phyloP scores from a whole-genome alignment of 1,140 invertebrate species.

The Pachyrhynchus sulphureomaculatus region DNA sequence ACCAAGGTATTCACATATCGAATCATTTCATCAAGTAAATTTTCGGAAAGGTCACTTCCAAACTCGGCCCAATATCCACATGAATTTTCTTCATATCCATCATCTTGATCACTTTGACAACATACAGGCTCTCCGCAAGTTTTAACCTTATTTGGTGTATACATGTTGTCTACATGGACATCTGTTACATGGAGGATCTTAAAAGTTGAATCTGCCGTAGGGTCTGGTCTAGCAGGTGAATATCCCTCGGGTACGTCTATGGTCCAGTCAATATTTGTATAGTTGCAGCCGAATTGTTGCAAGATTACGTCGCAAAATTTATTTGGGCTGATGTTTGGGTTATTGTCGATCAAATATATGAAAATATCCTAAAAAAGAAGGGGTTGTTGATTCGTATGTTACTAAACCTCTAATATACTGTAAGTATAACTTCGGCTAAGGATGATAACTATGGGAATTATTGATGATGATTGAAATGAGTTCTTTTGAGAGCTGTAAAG shows the following conservation, averaged over 20 bases:
- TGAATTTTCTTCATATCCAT: slow-evolving; percentile 54
- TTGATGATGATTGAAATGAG: too few relatives aligned
- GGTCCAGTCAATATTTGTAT: slow-evolving; percentile 56
- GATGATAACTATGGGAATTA: too few relatives aligned
- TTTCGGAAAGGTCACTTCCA: slow-evolving; percentile 62
- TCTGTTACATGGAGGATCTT: slow-evolving; percentile 77
- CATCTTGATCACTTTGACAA: slow-evolving; percentile 61
- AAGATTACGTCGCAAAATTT: slow-evolving; percentile 59
- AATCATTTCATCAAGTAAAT: slow-evolving; percentile 30
- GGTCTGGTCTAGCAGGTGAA: slow-evolving; percentile 12
- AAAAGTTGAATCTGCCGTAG: neutral
- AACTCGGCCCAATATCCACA: slow-evolving; percentile 82
- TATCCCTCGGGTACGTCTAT: slow-evolving; percentile 53
- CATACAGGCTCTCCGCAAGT: slow-evolving; percentile 76
- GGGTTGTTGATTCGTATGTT: neutral
- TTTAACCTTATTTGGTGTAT: slow-evolving; percentile 65
- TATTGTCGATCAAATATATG: slow-evolving; percentile 54
- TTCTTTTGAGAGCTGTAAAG: too few relatives aligned
- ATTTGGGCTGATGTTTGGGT: slow-evolving; percentile 51
- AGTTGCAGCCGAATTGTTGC: slow-evolving; percentile 51
- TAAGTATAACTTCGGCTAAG: too few relatives aligned
- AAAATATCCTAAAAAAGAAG: slow-evolving; percentile 24
- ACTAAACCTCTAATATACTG: too few relatives aligned
- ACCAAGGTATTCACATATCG: slow-evolving; percentile 30
- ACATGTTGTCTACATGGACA: slow-evolving; percentile 77